phyloP scores from a whole-genome alignment of 2,888 invertebrate genomes.

The Lycocerus yunnanus region DNA sequence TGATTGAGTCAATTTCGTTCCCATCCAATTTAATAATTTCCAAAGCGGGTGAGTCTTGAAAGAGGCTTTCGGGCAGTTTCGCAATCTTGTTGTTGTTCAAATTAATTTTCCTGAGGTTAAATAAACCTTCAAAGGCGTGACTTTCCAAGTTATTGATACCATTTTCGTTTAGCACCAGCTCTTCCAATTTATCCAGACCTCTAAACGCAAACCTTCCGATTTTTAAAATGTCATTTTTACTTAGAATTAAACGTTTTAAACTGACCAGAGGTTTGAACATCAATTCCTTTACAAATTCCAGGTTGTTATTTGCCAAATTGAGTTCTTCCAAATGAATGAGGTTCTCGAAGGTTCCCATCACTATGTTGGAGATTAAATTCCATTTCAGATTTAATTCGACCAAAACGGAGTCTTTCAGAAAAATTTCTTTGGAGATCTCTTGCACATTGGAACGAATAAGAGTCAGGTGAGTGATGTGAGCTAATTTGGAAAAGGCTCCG shows the following conservation, averaged over 20 bases:
- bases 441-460: neutral
- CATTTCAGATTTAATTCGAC: neutral
- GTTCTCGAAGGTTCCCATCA: neutral
- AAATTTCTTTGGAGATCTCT: neutral
- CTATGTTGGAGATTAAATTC: neutral
- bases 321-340: neutral
- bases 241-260: neutral
- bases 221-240: neutral
- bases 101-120: neutral
- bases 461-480: neutral
- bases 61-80: neutral
- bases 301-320: neutral
- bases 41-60: neutral
- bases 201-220: neutral
- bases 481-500: neutral
- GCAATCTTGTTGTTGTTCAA: neutral
- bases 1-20: neutral
- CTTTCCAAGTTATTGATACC: neutral
- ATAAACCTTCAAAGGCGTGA: neutral
- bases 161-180: neutral
- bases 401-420: neutral
- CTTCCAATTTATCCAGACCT: neutral
- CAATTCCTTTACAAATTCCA: neutral
- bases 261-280: neutral
- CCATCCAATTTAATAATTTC: neutral